These are phyloP conservation scores for Adoxophyes honmai DNA, from an alignment of 1,140 invertebrate genomes.

Conservation along the genomic window DNA sequence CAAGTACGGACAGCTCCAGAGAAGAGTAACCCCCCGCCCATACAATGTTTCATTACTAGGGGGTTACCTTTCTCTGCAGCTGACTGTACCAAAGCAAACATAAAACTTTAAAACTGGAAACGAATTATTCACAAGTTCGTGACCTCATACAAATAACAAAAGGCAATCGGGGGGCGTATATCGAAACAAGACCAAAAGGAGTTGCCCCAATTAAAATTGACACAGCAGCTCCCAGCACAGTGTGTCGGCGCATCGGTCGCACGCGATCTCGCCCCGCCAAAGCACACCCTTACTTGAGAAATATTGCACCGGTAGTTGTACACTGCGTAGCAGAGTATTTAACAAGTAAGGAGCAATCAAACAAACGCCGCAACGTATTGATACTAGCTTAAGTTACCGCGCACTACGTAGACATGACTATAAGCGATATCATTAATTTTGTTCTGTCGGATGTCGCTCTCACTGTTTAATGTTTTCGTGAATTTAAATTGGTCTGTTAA, in stretches of 20 bases:
- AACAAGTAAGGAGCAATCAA: no score
- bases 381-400: no score
- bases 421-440: conserved; percentile 15
- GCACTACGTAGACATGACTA: neutral
- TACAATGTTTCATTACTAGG: no score
- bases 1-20: no score
- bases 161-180: conserved; percentile 15
- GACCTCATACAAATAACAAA: conserved; percentile 14
- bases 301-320: no score
- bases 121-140: conserved; percentile 9
- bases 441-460: neutral
- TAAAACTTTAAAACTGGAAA: conserved; percentile 8
- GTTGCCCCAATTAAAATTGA: conserved; percentile 18
- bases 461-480: conserved; percentile 13
- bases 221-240: conserved; percentile 6
- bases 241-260: conserved; percentile 5
- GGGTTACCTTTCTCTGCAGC: no score
- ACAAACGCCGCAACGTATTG: no score
- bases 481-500: conserved; percentile 12
- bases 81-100: conserved; percentile 3
- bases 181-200: conserved; percentile 1
- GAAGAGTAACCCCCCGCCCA: no score
- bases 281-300: neutral
- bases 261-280: conserved; percentile 13
- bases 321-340: no score